Percentiles rank a stretch among this genome's conserved stretches.
Conservation (phyloP, 2,113 vertebrate genomes). For the Tyrannus savana region DNA sequence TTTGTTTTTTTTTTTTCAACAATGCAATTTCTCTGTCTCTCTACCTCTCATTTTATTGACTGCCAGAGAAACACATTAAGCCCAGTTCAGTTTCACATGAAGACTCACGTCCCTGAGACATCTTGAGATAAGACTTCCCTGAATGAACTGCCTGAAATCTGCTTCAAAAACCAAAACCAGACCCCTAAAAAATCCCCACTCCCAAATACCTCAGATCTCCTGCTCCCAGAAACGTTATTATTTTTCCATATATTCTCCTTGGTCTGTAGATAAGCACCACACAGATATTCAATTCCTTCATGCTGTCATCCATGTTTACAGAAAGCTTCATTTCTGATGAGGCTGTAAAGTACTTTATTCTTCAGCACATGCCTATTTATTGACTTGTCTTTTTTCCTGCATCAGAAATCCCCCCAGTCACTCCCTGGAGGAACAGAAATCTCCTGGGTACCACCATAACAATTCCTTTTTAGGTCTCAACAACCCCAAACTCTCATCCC, state of each 20-base stretch:
- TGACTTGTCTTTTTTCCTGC: not conserved
- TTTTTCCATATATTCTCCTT: not conserved
- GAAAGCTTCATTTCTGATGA: not conserved
- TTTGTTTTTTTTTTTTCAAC: not conserved
- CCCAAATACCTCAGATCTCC: not conserved
- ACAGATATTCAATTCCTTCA: not conserved
- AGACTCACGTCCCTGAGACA: not conserved
- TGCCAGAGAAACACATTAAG: not conserved
- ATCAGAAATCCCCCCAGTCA: not conserved
- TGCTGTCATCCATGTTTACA: not conserved
- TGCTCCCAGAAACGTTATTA: not conserved
- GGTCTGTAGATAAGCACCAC: not conserved
- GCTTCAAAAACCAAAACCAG: not conserved
- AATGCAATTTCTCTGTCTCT: not conserved
- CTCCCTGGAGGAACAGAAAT: not conserved
- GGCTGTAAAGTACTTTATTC: not conserved
- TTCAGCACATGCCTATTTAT: not conserved
- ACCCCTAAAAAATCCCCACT: not conserved
- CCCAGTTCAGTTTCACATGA: not conserved
- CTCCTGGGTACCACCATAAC: not conserved
- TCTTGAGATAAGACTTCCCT: not conserved
- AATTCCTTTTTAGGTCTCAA: not conserved
- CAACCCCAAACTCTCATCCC: not conserved
- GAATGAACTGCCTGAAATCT: not conserved
- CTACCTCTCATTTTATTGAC: not conserved